These are phyloP conservation scores for Caenorhabditis sp. DNA, from an alignment of 2,888 invertebrate species.

Conservation along the genomic window DNA sequence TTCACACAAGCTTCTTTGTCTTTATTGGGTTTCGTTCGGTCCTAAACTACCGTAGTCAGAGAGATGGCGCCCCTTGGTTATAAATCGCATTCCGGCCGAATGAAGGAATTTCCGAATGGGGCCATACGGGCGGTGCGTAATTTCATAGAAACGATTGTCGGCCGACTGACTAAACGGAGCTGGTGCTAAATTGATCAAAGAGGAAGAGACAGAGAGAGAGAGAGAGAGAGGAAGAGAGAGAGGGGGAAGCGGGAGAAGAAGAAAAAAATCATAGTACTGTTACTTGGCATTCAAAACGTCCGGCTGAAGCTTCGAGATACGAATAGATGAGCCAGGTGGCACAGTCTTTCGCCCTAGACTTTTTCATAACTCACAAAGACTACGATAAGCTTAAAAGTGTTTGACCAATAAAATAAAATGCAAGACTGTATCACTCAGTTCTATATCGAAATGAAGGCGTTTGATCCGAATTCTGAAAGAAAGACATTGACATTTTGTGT, in stretches of 20 bases:
- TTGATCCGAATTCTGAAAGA: constrained; percentile 1
- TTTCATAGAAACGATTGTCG: constrained; percentile 52
- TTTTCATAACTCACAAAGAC: no score
- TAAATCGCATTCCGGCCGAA: constrained; percentile 55
- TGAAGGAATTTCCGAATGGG: constrained; percentile 35
- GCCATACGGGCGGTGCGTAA: constrained; percentile 30
- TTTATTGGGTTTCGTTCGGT: constrained; percentile 38
- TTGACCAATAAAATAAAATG: no score
- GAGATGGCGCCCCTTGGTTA: constrained; percentile 16
- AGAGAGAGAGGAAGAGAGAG: neutral
- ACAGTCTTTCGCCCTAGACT: no score
- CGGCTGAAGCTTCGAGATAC: no score
- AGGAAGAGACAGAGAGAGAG: constrained; percentile 3
- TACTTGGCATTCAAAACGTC: no score
- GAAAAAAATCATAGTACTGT: no score
- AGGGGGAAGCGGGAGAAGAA: neutral
- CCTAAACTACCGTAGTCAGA: constrained; percentile 25
- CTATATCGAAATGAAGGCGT: no score
- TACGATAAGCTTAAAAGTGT: no score
- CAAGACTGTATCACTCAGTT: no score
- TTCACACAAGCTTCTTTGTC: constrained; percentile 40
- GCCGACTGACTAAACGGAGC: constrained; percentile 25
- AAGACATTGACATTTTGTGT: constrained; percentile 1
- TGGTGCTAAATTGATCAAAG: constrained; percentile 11
- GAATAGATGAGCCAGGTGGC: no score